Evolutionary conservation across 2,113 vertebrate genomes (phyloP).

Genomic region (Pachycephala philippinensis): DNA sequence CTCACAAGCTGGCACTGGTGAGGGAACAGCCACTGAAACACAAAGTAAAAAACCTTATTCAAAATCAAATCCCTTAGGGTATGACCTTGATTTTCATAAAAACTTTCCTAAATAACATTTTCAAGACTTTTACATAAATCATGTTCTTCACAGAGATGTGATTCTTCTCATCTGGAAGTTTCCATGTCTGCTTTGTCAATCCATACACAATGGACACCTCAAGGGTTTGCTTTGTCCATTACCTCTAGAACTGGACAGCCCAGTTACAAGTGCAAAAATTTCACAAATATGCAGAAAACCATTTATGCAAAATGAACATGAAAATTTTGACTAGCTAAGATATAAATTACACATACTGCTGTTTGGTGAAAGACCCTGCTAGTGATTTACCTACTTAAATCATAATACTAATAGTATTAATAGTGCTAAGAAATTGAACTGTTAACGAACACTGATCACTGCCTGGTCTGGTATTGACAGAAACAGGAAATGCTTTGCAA

Average conservation of each 20-base stretch:
- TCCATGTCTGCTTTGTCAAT: neutral
- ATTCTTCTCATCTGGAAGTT: neutral
- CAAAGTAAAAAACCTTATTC: neutral
- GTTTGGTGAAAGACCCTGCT: neutral
- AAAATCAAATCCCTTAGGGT: neutral
- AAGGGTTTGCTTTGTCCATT: neutral
- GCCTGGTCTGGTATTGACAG: neutral
- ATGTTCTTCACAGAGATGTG: neutral
- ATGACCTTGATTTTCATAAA: neutral
- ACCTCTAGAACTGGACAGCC: neutral
- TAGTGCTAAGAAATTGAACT: neutral
- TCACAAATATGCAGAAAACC: neutral
- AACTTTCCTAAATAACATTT: neutral
- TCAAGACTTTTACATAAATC: neutral
- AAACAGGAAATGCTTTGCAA: neutral
- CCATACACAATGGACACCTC: neutral
- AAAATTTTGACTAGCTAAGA: neutral
- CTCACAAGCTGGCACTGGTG: constrained; percentile 80
- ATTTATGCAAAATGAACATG: neutral
- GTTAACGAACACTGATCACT: neutral
- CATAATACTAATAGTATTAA: neutral
- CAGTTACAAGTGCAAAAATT: neutral
- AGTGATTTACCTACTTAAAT: neutral
- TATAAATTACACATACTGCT: neutral
- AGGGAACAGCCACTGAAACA: constrained; percentile 87